Conservation (phyloP, 2,797 vertebrate species). For the Perdix hodgsoniae region DNA sequence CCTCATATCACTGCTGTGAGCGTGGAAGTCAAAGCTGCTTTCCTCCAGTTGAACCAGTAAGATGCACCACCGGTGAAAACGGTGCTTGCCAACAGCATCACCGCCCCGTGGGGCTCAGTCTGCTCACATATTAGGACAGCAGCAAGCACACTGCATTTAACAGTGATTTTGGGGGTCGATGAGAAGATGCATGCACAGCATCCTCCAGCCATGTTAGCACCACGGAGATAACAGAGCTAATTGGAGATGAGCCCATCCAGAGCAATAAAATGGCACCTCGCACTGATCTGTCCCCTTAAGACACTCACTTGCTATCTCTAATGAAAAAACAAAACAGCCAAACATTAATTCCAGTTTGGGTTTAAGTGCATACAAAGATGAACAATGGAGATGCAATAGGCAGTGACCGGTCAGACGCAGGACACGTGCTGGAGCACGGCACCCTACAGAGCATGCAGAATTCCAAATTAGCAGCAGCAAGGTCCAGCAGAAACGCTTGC, state of each 20-base stretch:
- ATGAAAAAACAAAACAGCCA: no score
- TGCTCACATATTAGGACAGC: background rate
- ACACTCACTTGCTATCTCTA: background rate
- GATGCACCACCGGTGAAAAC: background rate
- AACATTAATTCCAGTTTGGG: background rate
- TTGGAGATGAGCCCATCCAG: background rate
- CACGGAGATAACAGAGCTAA: background rate
- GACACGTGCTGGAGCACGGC: constrained; percentile 14
- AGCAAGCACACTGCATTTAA: background rate
- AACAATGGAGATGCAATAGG: background rate
- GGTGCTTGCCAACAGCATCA: rapidly evolving
- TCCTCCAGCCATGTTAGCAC: background rate
- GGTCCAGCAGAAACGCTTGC: constrained; percentile 29
- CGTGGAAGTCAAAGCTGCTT: background rate
- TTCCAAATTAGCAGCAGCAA: background rate
- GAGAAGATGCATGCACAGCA: background rate
- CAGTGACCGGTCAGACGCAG: background rate
- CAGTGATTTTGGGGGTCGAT: rapidly evolving
- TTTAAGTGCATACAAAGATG: no score
- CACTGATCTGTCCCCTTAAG: background rate
- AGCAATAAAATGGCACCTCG: background rate
- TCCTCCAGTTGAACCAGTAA: background rate
- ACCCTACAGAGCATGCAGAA: constrained; percentile 54
- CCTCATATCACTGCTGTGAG: rapidly evolving
- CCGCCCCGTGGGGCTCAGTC: rapidly evolving